Evolutionary conservation across 2,113 vertebrate genomes (phyloP).

Genomic region (Otus sunia): DNA sequence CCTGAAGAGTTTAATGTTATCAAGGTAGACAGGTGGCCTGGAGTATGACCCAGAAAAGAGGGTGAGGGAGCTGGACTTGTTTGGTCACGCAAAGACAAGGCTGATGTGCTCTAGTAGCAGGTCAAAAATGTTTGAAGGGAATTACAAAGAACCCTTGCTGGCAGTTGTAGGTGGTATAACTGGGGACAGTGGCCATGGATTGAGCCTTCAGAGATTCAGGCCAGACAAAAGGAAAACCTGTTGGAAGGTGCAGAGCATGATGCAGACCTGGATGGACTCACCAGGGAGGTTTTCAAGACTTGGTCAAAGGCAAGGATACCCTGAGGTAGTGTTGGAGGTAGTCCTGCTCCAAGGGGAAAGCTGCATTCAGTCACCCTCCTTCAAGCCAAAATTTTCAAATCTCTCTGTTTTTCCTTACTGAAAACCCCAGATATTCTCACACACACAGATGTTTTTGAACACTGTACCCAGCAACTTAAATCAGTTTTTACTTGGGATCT

Average conservation of each 20-base stretch:
- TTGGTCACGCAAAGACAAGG: background rate
- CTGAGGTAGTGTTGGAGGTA: too few relatives aligned
- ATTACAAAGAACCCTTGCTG: background rate
- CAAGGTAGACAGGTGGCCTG: background rate
- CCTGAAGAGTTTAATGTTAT: background rate
- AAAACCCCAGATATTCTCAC: background rate
- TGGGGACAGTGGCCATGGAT: background rate
- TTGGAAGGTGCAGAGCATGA: background rate
- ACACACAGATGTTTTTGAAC: background rate
- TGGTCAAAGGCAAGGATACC: background rate
- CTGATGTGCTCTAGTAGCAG: background rate
- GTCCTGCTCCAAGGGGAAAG: background rate
- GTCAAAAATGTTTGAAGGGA: background rate
- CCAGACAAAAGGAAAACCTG: background rate
- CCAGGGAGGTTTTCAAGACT: background rate
- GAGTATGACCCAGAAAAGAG: background rate
- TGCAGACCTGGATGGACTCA: background rate
- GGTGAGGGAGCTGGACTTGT: background rate
- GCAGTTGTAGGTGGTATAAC: background rate
- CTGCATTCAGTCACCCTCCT: background rate
- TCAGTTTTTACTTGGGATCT: background rate
- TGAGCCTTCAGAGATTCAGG: fast-evolving
- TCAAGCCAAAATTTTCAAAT: background rate
- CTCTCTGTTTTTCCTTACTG: background rate
- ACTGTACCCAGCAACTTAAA: background rate